Conservation (phyloP, 1,140 invertebrate species). For the Cephus cinctus region DNA sequence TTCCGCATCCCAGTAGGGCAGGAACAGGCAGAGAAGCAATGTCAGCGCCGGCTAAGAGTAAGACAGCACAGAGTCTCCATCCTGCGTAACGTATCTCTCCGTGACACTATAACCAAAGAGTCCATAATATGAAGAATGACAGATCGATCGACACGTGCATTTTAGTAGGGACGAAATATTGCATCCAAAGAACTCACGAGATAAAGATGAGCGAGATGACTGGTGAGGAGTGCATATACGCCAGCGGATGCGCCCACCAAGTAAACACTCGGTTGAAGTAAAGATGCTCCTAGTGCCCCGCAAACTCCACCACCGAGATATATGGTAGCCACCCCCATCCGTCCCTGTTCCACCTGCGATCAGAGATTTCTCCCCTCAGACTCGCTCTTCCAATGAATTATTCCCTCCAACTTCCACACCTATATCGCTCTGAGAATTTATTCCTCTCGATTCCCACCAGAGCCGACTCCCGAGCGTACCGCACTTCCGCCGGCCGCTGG, state of each 20-base stretch:
- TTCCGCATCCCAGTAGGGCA: constrained; percentile 44
- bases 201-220: constrained; percentile 86
- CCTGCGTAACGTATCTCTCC: constrained; percentile 60
- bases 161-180: constrained; percentile 14
- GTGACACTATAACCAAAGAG: constrained; percentile 57
- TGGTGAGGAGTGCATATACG: constrained; percentile 90
- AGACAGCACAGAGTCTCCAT: constrained; percentile 59
- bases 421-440: too few species aligned
- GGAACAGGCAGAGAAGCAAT: constrained; percentile 53
- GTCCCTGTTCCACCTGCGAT: constrained; percentile 79
- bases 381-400: too few species aligned
- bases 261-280: constrained; percentile 74
- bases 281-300: constrained; percentile 75
- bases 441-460: too few species aligned
- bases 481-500: too few species aligned
- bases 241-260: constrained; percentile 91
- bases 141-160: constrained; percentile 6
- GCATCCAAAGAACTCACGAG: constrained; percentile 63
- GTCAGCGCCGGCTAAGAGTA: constrained; percentile 63
- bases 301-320: constrained; percentile 70
- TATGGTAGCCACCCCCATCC: constrained; percentile 68
- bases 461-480: too few species aligned
- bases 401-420: too few species aligned
- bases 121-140: not conserved
- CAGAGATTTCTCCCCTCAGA: too few species aligned